These are phyloP conservation scores for Drosophila longiperda DNA, from an alignment of 2,888 invertebrate genomes.

Conservation along the genomic window DNA sequence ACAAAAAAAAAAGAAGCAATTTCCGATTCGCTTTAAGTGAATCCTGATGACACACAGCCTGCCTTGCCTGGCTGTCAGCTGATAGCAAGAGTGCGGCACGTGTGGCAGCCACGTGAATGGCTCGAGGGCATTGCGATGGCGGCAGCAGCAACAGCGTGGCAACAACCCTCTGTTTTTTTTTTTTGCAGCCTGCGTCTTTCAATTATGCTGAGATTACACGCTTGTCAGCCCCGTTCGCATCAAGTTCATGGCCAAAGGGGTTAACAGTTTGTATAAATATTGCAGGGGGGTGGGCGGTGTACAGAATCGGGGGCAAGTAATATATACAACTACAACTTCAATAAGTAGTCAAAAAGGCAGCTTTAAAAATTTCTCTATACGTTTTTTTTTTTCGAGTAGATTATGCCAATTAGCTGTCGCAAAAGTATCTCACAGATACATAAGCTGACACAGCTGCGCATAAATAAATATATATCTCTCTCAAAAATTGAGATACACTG, in stretches of 20 bases:
- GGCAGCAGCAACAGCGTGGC: slow-evolving; percentile 4
- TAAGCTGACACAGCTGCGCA: slow-evolving; percentile 1
- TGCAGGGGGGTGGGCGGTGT: not conserved
- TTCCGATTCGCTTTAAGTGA: slow-evolving; percentile 52
- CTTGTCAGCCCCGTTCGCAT: slow-evolving; percentile 59
- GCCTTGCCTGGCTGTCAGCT: slow-evolving; percentile 34
- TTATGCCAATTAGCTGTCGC: slow-evolving; percentile 5
- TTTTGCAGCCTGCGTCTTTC: slow-evolving; percentile 32
- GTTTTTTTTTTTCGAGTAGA: slow-evolving; percentile 8
- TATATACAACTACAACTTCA: not conserved
- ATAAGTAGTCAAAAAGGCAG: not conserved
- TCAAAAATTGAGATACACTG: not conserved
- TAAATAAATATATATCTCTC: not conserved
- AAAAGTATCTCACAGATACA: slow-evolving; percentile 18
- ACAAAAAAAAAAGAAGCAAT: slow-evolving; percentile 32
- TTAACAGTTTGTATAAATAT: not conserved
- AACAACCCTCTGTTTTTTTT: slow-evolving; percentile 9
- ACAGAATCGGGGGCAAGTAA: not conserved
- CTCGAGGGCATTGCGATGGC: slow-evolving; percentile 29
- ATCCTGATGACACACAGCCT: slow-evolving; percentile 65
- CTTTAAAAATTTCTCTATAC: not conserved
- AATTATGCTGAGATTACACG: slow-evolving; percentile 73
- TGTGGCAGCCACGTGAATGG: slow-evolving; percentile 59
- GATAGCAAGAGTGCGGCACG: slow-evolving; percentile 59
- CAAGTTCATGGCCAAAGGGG: slow-evolving; percentile 36